Base-by-base conservation (phyloP, 2,797 vertebrate species). In the Alectoris magna region DNA sequence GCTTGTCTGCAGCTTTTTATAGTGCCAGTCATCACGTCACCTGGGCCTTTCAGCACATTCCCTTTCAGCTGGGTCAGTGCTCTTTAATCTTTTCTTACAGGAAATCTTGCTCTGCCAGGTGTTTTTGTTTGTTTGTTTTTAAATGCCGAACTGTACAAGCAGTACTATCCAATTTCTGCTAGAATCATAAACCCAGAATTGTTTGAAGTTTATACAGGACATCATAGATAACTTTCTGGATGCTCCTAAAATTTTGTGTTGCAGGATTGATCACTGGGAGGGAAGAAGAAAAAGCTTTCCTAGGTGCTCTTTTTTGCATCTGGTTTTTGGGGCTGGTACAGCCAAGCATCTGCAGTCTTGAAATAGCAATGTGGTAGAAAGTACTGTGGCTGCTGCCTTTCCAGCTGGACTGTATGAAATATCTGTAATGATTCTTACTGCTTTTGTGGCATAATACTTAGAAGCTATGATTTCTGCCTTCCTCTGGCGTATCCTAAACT, bases 401-500 rank as follows among this genome's bases (percentile, higher is more conserved):
- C 80, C 86, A 87, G 71, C 56, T 90, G 76, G 71, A 79, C 81
- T 1, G 1, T 44, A 58, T 62, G 76, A 93, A 94, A 93, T 60
- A 90, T 64, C 85, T 3, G 2, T 62, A 85, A 87, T 34, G 73
- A 56, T 86, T 95, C 75, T 87, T 84, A 64, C 3, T 6, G 69
- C 70, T 92, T 93, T 91, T 87, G 84, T 95, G 56, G 59, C 79
- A 56, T 23, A 87, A 51, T 63, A 87, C 82, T 92, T 89, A 92
- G 79, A 96, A 93, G 63, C 88, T 95, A 94, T 93, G 95, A 96
- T 95, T 95, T 96, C 92, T 94, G 46, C 72, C 84, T 94, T 93
- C 76, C 79, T 94, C 43, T 95, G 87, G 75, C 78, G 49, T 66
- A 70, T 55, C 2, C 7, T 87, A 64, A 87, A 81, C 36, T 59